phyloP scores from a whole-genome alignment of 2,797 vertebrate species.

The Pelodytes ibericus region DNA sequence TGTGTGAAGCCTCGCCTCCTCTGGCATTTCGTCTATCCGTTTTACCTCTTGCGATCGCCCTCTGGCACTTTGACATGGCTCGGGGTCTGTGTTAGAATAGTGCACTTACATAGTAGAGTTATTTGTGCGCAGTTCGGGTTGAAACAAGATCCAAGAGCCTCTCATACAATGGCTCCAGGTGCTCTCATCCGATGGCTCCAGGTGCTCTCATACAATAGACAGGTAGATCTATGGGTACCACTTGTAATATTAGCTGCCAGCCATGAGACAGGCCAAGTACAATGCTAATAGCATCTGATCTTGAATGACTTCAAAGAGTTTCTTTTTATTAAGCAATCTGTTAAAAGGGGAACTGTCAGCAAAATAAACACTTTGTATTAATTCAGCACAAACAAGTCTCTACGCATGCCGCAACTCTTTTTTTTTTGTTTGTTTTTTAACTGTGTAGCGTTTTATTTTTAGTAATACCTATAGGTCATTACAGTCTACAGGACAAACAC shows the following conservation, averaged over 20 bases:
- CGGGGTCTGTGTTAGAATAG: not conserved
- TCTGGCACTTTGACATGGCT: not conserved
- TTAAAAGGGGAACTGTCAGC: too few species aligned
- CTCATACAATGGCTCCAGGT: constrained; percentile 31
- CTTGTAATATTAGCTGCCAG: not conserved
- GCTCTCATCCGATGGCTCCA: constrained; percentile 23
- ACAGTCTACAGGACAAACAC: too few species aligned
- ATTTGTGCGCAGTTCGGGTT: constrained; percentile 14
- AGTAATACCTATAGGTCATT: too few species aligned
- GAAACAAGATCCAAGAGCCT: constrained; percentile 20
- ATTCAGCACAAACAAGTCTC: too few species aligned
- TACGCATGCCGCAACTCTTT: too few species aligned
- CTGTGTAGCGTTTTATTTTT: too few species aligned
- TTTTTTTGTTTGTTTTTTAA: too few species aligned
- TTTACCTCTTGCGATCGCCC: not conserved
- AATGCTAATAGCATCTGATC: not conserved
- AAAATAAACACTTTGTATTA: too few species aligned
- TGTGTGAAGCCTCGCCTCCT: too few species aligned
- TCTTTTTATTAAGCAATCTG: too few species aligned
- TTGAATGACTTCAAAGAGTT: not conserved
- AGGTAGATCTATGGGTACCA: constrained; percentile 15
- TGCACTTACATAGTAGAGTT: not conserved
- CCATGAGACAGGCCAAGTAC: not conserved
- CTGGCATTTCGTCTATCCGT: too few species aligned
- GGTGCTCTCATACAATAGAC: constrained; percentile 33